phyloP scores from a whole-genome alignment of 2,113 vertebrate species.

The Halichoerus grypus region DNA sequence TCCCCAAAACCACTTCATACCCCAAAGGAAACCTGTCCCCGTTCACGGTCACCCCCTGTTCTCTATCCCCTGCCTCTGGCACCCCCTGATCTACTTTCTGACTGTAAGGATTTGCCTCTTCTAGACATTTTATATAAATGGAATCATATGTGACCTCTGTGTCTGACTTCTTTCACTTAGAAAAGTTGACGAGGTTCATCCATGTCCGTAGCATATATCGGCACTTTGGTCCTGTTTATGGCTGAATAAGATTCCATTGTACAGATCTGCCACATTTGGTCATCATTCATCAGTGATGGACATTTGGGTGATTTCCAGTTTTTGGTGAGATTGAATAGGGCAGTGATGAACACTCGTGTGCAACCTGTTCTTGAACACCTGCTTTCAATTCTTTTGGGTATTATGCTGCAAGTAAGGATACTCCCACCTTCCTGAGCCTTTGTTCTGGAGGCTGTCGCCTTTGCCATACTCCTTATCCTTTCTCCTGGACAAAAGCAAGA shows the following conservation, averaged over 20 bases:
- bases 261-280: background rate
- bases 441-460: background rate
- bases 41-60: background rate
- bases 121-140: background rate
- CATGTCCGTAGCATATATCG: background rate
- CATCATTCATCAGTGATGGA: background rate
- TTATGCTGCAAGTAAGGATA: background rate
- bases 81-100: background rate
- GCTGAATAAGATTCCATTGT: background rate
- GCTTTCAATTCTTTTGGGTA: background rate
- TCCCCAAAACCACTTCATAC: background rate
- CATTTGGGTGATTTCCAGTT: background rate
- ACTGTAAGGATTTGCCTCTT: background rate
- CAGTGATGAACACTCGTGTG: rapidly evolving
- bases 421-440: background rate
- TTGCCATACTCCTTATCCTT: background rate
- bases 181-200: background rate
- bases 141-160: background rate
- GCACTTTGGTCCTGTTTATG: background rate
- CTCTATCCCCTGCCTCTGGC: background rate
- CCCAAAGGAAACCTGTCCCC: background rate
- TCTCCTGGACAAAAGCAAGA: background rate
- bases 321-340: background rate
- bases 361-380: background rate
- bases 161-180: background rate